Evolutionary conservation across 2,888 invertebrate species (phyloP).

Genomic region (Drosophila dives): DNA sequence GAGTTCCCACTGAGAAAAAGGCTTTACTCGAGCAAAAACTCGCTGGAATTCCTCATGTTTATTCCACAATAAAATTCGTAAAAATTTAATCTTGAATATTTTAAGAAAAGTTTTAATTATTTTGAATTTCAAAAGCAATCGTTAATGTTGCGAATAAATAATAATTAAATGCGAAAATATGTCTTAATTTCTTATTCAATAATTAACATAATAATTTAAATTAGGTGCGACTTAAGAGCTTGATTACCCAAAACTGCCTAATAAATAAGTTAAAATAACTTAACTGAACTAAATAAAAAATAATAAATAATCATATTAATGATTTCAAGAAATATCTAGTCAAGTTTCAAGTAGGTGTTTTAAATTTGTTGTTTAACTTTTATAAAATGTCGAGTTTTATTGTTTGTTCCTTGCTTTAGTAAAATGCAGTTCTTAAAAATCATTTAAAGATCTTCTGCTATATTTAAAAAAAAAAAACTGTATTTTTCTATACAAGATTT

Average conservation of each 20-base stretch:
- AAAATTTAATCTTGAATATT: background rate
- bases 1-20: background rate
- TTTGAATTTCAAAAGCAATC: background rate
- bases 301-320: background rate
- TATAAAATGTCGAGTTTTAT: background rate
- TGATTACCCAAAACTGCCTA: background rate
- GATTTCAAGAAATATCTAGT: background rate
- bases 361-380: background rate
- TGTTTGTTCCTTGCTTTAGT: fast-evolving
- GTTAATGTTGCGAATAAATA: background rate
- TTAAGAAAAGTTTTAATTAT: background rate
- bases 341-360: background rate
- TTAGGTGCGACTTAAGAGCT: background rate
- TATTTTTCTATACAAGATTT: background rate
- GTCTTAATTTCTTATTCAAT: background rate
- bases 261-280: background rate
- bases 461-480: background rate
- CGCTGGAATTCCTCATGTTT: background rate
- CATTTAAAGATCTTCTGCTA: background rate
- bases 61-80: background rate
- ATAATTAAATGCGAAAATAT: background rate
- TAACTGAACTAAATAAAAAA: background rate
- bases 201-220: background rate
- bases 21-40: background rate
- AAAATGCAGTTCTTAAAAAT: background rate